These are phyloP conservation scores for Azorinus chamasolen DNA, from an alignment of 2,888 invertebrate species.

Conservation along the genomic window DNA sequence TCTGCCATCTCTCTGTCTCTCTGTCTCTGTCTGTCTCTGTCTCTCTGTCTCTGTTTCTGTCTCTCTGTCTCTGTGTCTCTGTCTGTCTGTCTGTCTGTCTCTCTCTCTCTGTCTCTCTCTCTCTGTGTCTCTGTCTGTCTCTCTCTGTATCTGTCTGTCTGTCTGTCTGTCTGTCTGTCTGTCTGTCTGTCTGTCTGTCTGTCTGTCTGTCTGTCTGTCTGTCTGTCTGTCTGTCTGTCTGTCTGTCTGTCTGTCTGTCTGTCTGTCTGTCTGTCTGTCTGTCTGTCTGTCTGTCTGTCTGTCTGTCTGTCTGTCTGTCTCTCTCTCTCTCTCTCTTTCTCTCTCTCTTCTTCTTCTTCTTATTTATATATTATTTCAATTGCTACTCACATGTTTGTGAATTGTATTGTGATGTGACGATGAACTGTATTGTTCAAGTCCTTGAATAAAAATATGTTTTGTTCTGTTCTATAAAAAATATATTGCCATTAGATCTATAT, in stretches of 20 bases:
- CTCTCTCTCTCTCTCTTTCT: slow-evolving; percentile 28
- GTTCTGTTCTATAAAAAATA: no score
- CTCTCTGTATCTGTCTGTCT: no score
- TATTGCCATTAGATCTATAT: no score
- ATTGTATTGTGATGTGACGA: no score
- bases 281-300: slow-evolving; percentile 25
- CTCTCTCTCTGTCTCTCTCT: slow-evolving; percentile 35
- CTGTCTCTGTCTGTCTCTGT: slow-evolving; percentile 17
- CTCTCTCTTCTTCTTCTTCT: slow-evolving; percentile 3
- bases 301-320: slow-evolving; percentile 18
- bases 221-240: slow-evolving; percentile 20
- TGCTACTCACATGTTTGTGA: no score
- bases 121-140: slow-evolving; percentile 19
- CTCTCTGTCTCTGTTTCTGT: no score
- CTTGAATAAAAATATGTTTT: no score
- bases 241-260: slow-evolving; percentile 22
- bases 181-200: slow-evolving; percentile 33
- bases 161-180: slow-evolving; percentile 25
- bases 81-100: slow-evolving; percentile 39
- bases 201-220: slow-evolving; percentile 34
- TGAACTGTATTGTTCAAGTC: no score
- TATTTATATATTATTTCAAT: no score
- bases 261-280: slow-evolving; percentile 27
- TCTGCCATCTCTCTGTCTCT: slow-evolving; percentile 8
- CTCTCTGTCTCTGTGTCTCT: slow-evolving; percentile 29